Percentiles rank a stretch among this genome's conserved stretches.
Conservation (phyloP, 2,888 invertebrate genomes). For the Cerceris ruficornis region DNA sequence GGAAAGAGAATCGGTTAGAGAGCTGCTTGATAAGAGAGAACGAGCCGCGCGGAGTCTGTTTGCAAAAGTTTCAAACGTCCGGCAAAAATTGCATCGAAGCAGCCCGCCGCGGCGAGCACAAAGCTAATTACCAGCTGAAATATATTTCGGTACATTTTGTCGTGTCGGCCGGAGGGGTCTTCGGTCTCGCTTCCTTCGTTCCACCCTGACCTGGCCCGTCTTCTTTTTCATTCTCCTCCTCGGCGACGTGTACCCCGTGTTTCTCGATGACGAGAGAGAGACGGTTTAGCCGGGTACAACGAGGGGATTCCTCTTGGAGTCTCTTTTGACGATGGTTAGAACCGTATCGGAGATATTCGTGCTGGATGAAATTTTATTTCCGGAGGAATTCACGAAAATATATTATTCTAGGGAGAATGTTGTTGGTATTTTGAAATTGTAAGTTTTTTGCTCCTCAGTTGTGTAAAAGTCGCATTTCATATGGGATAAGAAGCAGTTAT, state of each 20-base stretch:
- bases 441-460: no score
- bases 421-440: no score
- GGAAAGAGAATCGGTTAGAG: slow-evolving; percentile 52
- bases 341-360: neutral
- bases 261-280: slow-evolving; percentile 39
- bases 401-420: neutral
- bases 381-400: neutral
- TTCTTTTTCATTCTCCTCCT: neutral
- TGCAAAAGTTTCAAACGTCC: slow-evolving; percentile 67
- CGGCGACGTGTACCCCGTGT: slow-evolving; percentile 19
- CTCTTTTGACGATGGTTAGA: slow-evolving; percentile 30
- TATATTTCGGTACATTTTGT: slow-evolving; percentile 67
- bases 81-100: slow-evolving; percentile 62
- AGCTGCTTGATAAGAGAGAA: slow-evolving; percentile 54
- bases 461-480: no score
- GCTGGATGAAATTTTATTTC: neutral
- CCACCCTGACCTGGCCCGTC: no score
- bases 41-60: slow-evolving; percentile 49
- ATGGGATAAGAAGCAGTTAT: no score
- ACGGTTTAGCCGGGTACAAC: slow-evolving; percentile 29
- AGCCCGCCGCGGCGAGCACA: slow-evolving; percentile 59
- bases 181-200: slow-evolving; percentile 36
- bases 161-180: slow-evolving; percentile 62
- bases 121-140: slow-evolving; percentile 71
- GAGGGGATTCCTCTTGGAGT: slow-evolving; percentile 12